phyloP scores from a whole-genome alignment of 2,113 vertebrate species.

The Lontra canadensis region DNA sequence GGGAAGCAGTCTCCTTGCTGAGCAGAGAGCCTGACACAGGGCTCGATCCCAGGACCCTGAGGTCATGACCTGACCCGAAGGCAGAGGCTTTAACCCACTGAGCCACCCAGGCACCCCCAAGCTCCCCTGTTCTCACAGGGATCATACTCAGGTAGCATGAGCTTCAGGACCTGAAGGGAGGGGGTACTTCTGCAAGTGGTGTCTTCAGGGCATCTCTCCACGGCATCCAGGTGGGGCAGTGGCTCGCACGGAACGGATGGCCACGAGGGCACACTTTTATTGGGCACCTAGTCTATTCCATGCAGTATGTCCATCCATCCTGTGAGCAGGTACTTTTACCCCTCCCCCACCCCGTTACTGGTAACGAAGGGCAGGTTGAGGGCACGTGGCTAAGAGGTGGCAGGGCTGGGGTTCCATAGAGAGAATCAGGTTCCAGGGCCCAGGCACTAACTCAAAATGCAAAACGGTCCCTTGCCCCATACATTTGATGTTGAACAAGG shows the following conservation, averaged over 20 bases:
- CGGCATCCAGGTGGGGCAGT: fast-evolving
- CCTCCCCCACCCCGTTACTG: too few species aligned
- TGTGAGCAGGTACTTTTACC: background rate
- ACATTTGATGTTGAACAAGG: too few species aligned
- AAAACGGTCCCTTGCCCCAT: background rate
- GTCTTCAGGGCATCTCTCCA: background rate
- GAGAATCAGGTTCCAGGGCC: background rate
- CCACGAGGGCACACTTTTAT: background rate
- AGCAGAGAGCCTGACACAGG: too few species aligned
- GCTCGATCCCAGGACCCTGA: too few species aligned
- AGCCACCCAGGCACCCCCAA: background rate
- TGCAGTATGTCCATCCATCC: background rate
- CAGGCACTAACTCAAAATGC: background rate
- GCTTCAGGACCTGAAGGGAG: background rate
- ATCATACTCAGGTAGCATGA: background rate
- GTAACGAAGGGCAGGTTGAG: background rate
- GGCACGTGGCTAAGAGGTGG: background rate
- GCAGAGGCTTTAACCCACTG: too few species aligned
- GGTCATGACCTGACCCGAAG: too few species aligned
- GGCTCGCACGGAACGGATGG: fast-evolving
- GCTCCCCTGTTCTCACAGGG: background rate
- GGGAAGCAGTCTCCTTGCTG: too few species aligned
- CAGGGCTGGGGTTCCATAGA: fast-evolving
- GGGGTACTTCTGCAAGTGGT: background rate
- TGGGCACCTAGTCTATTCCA: too few species aligned